phyloP scores from a whole-genome alignment of 2,797 vertebrate genomes.

The Cheirogaleus major region DNA sequence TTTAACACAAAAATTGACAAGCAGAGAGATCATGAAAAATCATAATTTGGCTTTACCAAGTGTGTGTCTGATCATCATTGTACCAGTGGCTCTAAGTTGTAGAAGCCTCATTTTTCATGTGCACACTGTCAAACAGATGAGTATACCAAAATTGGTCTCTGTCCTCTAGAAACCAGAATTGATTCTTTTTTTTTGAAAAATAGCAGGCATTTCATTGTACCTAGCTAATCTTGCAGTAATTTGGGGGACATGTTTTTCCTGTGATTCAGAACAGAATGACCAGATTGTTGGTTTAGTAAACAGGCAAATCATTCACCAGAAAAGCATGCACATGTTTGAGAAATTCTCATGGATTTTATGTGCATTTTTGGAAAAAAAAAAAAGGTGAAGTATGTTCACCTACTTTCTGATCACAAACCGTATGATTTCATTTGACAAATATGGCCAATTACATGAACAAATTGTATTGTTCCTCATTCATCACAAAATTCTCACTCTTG shows the following conservation, averaged over 20 bases:
- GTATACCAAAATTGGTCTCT: not conserved
- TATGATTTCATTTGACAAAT: constrained; percentile 2
- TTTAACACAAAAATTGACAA: not conserved
- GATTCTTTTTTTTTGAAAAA: not conserved
- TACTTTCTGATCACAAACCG: not conserved
- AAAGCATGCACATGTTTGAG: not conserved
- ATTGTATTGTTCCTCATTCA: not conserved
- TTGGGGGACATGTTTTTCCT: not conserved
- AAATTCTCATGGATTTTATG: not conserved
- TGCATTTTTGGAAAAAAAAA: not conserved
- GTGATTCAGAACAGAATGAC: not conserved
- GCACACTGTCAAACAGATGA: not conserved
- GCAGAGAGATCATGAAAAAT: not conserved
- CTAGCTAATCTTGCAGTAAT: not conserved
- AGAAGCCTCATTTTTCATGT: not conserved
- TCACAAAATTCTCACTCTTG: not conserved
- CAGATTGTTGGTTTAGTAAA: not conserved
- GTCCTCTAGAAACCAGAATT: not conserved
- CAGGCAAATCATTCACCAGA: not conserved
- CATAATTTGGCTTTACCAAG: not conserved
- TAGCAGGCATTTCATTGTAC: not conserved
- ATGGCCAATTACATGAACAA: not conserved
- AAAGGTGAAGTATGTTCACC: not conserved
- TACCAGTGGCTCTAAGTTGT: not conserved
- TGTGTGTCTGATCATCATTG: not conserved